Base-by-base conservation (phyloP, 1,140 invertebrate genomes). In the Aphelenchoides besseyi region DNA sequence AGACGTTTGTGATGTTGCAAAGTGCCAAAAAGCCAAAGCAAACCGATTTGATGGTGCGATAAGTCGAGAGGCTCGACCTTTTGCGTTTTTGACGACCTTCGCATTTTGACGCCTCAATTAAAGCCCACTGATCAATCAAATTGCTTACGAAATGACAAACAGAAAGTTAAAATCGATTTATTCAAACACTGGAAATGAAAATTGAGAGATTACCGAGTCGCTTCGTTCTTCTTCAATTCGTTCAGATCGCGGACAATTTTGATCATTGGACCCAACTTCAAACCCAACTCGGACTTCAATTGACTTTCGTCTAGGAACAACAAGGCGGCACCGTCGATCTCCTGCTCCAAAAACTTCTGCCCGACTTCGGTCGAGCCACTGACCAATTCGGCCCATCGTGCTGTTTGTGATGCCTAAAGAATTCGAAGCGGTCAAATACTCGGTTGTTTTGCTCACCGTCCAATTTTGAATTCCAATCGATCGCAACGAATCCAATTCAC, bases 241-340 rank as follows among this genome's bases (percentile, higher is more conserved):
- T 59, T 63, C 18, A 73, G 55, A 30, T 41, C 71, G 12, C 28
- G 48, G 26, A 35, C 33, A 18, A 73, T 26, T 9, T 73, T 73
- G 0, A 74, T 26, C 8, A 28, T 28, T 12, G 71, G 71, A 2
- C 71, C 71, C 54, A 73, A 37, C 37, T 73, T 73, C 23, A 73
- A 41, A 28, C 28, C 28, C 26, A 73, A 55, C 16, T 35, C 55
- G n/a, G 28, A 37, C 16, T 64, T 28, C 30, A 73, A 66, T 55
- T 74, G 71, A 12, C 29, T 23, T 62, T 73, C 70, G 30, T 35
- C 12, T 3, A n/a, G 23, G 2, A 72, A 35, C 23, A 59, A 35
- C 3, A 73, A 29, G 23, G 71, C 37, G 28, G 28, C 29, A 41
- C 71, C 71, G 48, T 73, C 71, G 23, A 73, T 61, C n/a, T 73